Evolutionary conservation across 2,797 vertebrate species (phyloP).

Genomic region (Aselliscus stoliczkanus): DNA sequence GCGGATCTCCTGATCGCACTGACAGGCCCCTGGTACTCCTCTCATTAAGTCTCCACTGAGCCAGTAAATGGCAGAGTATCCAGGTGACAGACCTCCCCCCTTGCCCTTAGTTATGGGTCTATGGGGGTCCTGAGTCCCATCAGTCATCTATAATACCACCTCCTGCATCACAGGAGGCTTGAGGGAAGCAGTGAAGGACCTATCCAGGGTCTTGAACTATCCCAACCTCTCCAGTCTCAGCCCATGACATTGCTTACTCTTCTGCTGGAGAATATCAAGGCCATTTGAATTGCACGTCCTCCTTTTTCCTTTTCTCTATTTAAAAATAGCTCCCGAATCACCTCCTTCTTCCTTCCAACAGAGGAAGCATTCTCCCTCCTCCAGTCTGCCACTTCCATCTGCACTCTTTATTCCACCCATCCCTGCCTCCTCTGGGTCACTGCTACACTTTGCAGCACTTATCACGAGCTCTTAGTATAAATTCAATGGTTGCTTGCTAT

Average conservation of each 20-base stretch:
- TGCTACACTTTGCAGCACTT: not conserved
- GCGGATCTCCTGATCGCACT: not conserved
- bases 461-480: slow-evolving; percentile 23
- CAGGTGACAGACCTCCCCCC: not conserved
- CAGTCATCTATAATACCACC: not conserved
- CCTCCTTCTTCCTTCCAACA: slow-evolving; percentile 31
- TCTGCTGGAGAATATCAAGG: slow-evolving; percentile 1
- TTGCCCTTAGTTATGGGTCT: not conserved
- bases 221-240: not conserved
- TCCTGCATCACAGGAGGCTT: not conserved
- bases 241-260: not conserved
- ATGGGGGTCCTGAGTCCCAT: not conserved
- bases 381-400: slow-evolving; percentile 46
- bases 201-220: not conserved
- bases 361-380: slow-evolving; percentile 44
- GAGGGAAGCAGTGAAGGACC: not conserved
- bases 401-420: not conserved
- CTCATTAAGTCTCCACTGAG: not conserved
- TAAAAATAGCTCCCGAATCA: slow-evolving; percentile 42
- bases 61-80: not conserved
- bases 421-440: slow-evolving; percentile 33
- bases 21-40: not conserved
- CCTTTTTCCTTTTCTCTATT: slow-evolving; percentile 2
- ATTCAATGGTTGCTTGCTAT: slow-evolving; percentile 40
- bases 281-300: not conserved